Evolutionary conservation across 64 coral and sea anemone species (phyloP), one percentile per base, ranked within the genome.

Genomic region (Dendronephthya gigantea): DNA sequence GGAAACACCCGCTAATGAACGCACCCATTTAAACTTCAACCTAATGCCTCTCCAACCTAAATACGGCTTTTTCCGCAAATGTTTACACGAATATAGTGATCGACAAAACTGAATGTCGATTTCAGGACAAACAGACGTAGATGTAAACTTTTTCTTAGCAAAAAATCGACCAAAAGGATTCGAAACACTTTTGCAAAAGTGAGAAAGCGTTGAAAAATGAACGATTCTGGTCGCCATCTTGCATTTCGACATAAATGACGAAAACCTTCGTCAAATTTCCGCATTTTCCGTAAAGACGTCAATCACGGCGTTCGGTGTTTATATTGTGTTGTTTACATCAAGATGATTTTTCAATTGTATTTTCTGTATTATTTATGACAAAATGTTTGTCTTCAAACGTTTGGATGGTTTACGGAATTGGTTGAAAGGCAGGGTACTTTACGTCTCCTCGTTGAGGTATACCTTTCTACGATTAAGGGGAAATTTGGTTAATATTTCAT

Each of bases 341-440:
- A 23, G 55, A 11, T 58, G 14, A 11, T 6, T 16, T 58, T 58
- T 58, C 2, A 62, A 62, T 23, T 58, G 23, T 22, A 58, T 62
- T 62, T 62, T 62, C 55, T 62, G 19, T 27, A n/a, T 62, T 62
- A 62, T 62, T 62, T 62, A 62, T 62, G 55, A 62, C 17, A 7
- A 62, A 62, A 62, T 62, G 55, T 62, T 62, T 62, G 55, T 62
- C 25, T 27, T 27, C 25, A 79, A 79, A 79, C 30, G 72, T 36
- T 39, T 79, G 36, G 72, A 79, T 35, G 72, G 72, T 79, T 34
- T 79, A 19, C 32, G 72, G 32, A 79, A 39, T 79, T 79, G 72
- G 72, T 79, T 79, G 15, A 79, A 34, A 12, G 72, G 72, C 19
- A 79, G 72, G 36, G 72, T 19, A 79, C 32, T 79, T 6, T 36